Evolutionary conservation across 1,140 invertebrate genomes (phyloP), one percentile per base, ranked within the genome.

Genomic region (Physella acuta): DNA sequence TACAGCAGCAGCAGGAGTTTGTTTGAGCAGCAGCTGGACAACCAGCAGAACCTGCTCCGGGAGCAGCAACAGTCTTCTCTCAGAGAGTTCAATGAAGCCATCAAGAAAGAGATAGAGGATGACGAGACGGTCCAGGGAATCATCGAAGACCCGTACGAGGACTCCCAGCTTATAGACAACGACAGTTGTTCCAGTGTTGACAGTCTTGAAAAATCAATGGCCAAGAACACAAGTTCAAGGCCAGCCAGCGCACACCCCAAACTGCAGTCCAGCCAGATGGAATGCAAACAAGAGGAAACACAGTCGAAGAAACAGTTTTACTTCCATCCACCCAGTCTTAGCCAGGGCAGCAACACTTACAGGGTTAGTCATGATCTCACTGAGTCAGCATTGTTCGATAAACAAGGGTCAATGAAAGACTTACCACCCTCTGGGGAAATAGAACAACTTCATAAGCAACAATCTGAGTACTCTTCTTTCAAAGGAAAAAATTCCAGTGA

Each of bases 1-100:
- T 65, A 79, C 16, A 75, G 68, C 49, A 78, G 70, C 56, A 81
- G 78, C 60, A 70, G 72, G 26, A 78, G 68, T 73, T 67, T 81
- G 51, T 82, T 82, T 78, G 81, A 82, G 63, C 78, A 81, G 56
- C 78, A 82, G 68, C 68, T 82, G n/a, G 74, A 80, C 59, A 71
- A 78, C 30, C 76, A 79, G 17, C 79, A 81, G 44, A 73, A 75
- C 31, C 60, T 78, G 49, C 53, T 81, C 28, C n/a, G 76, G 4
- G 70, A 81, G 24, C 76, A 82, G 44, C 79, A 80, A 61, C 70
- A 79, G 66, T 67, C 76, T 60, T 74, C 75, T 2, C 74, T 81
- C 24, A 70, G 73, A 44, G 73, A 77, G 34, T 81, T 81, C 52
- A 78, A 78, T 59, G 62, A 74, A 30, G 78, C 77, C 24, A 72